Evolutionary conservation across 2,797 vertebrate genomes (phyloP).

Genomic region (Scleropages formosus): DNA sequence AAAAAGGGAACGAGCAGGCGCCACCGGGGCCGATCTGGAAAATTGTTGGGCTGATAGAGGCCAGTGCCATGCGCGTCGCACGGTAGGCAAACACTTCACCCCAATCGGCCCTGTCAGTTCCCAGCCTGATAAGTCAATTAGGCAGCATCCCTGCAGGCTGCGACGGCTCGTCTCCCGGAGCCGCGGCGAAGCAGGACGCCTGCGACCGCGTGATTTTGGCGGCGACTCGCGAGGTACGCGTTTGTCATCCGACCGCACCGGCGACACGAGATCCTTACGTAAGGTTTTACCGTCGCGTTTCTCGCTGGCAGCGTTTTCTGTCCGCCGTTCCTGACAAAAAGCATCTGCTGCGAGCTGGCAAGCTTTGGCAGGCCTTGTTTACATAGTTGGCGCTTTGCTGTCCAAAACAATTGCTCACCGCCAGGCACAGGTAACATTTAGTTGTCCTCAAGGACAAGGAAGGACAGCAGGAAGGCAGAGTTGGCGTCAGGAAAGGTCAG

Average conservation of each 20-base stretch:
- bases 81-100: neutral
- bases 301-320: neutral
- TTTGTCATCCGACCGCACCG: neutral
- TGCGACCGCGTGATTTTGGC: too few species aligned
- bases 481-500: slow-evolving; percentile 13
- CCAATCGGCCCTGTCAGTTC: slow-evolving; percentile 11
- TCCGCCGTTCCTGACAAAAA: neutral
- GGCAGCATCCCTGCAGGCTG: slow-evolving; percentile 10
- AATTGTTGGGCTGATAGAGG: slow-evolving; percentile 4
- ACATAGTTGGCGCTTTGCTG: neutral
- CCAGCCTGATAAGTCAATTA: slow-evolving; percentile 24
- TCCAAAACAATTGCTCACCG: neutral
- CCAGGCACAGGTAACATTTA: slow-evolving; percentile 17
- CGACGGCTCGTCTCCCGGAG: neutral
- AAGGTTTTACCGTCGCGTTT: neutral
- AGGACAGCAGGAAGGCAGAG: neutral
- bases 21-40: neutral
- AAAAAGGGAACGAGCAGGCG: slow-evolving; percentile 2
- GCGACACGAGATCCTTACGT: neutral
- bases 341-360: neutral
- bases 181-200: neutral
- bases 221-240: neutral
- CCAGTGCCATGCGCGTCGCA: neutral
- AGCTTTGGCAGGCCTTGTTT: neutral
- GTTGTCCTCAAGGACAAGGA: neutral